Conservation (phyloP, 2,797 vertebrate genomes). For the Parotocinclus haroldoi region DNA sequence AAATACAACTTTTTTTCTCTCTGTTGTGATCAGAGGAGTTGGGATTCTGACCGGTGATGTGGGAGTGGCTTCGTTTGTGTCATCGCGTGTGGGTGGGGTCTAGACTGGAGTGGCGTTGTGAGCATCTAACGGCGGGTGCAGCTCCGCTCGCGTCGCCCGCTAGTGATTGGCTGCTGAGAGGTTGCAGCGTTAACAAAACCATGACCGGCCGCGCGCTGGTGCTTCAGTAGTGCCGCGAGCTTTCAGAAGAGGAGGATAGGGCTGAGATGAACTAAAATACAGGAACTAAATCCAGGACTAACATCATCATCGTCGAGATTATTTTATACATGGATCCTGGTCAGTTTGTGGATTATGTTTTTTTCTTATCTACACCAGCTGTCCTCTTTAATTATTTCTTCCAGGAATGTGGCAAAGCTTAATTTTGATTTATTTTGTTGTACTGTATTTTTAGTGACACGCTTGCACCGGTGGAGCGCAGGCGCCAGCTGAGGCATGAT, state of each 20-base stretch:
- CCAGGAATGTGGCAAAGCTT: conserved; percentile 47
- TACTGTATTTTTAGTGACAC: conserved; percentile 27
- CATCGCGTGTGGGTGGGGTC: conserved; percentile 3
- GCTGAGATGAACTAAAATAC: neutral
- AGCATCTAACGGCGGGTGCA: conserved; percentile 8
- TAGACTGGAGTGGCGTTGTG: neutral
- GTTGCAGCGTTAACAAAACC: conserved; percentile 82
- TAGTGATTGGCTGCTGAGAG: conserved; percentile 59
- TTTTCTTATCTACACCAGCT: conserved; percentile 23
- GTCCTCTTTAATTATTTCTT: conserved; percentile 39
- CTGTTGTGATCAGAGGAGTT: conserved; percentile 25
- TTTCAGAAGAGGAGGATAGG: conserved; percentile 37
- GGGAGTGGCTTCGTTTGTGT: neutral
- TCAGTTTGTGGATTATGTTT: conserved; percentile 57
- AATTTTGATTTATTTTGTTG: conserved; percentile 37
- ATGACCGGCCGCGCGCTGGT: conserved; percentile 73
- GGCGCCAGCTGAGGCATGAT: neutral
- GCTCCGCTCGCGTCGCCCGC: conserved; percentile 51
- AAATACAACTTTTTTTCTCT: no score
- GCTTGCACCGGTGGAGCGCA: conserved; percentile 3
- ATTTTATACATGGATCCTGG: conserved; percentile 9
- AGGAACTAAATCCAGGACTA: conserved; percentile 1
- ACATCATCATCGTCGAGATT: neutral
- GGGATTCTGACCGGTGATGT: conserved; percentile 21
- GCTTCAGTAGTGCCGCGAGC: conserved; percentile 75